Base-by-base conservation (phyloP, 2,888 invertebrate genomes). In the Ochropleura leucogaster region DNA sequence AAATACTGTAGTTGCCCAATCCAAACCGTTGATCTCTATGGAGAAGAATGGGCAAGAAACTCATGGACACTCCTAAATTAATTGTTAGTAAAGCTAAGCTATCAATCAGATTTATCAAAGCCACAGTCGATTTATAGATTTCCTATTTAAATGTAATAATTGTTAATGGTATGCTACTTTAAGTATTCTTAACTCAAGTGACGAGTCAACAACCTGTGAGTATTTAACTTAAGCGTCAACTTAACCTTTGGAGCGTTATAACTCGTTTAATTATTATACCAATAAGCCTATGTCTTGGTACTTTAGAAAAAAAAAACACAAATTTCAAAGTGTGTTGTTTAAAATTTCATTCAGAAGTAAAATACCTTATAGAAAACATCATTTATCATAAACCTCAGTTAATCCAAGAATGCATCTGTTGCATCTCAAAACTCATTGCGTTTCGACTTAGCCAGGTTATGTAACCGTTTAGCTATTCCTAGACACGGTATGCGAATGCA, bases 391-490 rank as follows among this genome's bases (percentile, higher is more conserved):
- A 18, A 1, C 18, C 20, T 44, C n/a, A 44, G 4, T 7, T 53
- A 14, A 60, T 30, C 14, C 16, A 60, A 60, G 47, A 49, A 49
- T 46, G 60, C 65, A 47, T 81, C 44, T 68, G 53, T 65, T n/a
- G 49, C 60, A 76, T 68, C 64, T 53, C 20, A 10, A 7, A 75
- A 63, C n/a, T 60, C 30, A 68, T 51, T 44, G 30, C 10, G 40
- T 49, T 30, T n/a, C 20, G 5, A 44, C 44, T 20, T 55, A 49
- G 1, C 4, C 57, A 10, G 47, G 51, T 10, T 63, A 73, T 67
- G 75, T 66, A 62, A 73, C 68, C 18, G 49, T 44, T 55, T n/a
- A 14, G 63, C 62, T 85, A 83, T 74, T 85, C 70, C 72, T 72
- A 64, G 30, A 18, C 44, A 49, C 14, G 68, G 63, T 62, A 81